A percentile compares a stretch with the other conserved stretches of the same genome.
phyloP scores from a whole-genome alignment of 2,888 invertebrate genomes.

The Papilio gigon region DNA sequence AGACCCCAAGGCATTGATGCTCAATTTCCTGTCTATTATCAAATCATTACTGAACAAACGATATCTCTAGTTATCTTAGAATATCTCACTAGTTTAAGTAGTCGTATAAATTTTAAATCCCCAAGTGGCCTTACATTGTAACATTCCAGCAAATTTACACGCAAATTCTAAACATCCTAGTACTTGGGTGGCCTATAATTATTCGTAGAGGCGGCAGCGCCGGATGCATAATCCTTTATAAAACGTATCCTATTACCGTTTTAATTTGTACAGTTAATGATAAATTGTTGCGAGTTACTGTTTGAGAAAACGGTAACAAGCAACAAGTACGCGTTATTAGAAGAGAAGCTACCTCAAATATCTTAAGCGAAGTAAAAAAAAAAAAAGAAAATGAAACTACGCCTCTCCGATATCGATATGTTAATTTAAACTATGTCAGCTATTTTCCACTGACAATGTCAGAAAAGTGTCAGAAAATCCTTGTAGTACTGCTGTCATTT shows the following conservation, averaged over 20 bases:
- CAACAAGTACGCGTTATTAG: neutral
- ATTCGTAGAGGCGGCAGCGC: slow-evolving; percentile 8
- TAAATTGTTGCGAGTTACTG: neutral
- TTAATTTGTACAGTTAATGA: neutral
- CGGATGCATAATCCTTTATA: slow-evolving; percentile 14
- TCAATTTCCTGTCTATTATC: too few species aligned
- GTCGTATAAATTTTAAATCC: neutral
- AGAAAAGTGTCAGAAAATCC: too few species aligned
- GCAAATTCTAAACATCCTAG: slow-evolving; percentile 11
- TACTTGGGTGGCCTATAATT: slow-evolving; percentile 8
- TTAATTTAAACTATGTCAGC: too few species aligned
- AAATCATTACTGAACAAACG: neutral
- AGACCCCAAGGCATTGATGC: too few species aligned
- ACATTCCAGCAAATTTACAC: slow-evolving; percentile 9
- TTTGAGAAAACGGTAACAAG: neutral
- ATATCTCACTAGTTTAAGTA: neutral
- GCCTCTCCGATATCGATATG: too few species aligned
- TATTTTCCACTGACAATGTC: too few species aligned
- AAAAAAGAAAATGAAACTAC: too few species aligned
- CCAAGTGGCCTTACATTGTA: slow-evolving; percentile 1
- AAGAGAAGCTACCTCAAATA: too few species aligned
- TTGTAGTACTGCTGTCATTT: too few species aligned
- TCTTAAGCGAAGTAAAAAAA: too few species aligned
- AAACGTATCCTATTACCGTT: slow-evolving; percentile 9
- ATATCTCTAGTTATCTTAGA: neutral